Base-by-base conservation (phyloP, 2,113 vertebrate species). In the Ammodytes marinus region DNA sequence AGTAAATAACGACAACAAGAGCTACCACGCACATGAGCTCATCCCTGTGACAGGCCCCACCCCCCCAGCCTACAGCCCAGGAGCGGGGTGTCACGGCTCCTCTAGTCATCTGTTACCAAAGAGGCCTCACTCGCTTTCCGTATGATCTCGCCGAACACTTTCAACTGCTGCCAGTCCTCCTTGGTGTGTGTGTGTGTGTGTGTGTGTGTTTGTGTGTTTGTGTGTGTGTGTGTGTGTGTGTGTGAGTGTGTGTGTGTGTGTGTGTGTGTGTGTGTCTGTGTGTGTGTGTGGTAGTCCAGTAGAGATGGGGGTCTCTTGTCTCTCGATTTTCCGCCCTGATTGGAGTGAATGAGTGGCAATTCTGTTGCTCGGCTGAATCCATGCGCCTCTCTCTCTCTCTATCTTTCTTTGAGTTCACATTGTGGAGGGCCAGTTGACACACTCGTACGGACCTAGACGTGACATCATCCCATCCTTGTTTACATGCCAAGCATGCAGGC, bases 301-400 rank as follows among this genome's bases (percentile, higher is more conserved):
- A 71, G 77, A 87, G 82, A 78, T 57, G 68, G 79, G 76, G 87
- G 72, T 89, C 93, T 83, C 92, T 95, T 95, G 93, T 95, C 91
- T 93, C 77, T 79, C 83, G 83, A 95, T 96, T 95, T 96, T 96
- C 95, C 92, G 91, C 94, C 94, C 95, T 95, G 94, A 95, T 96
- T 95, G 94, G 89, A 94, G 67, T 94, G 92, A 95, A 95, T 93
- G 94, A 93, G 91, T 54, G 73, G 74, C 70, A 59, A 37, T 86
- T 94, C 81, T 94, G 87, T 93, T 86, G 76, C 92, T 74, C 92
- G 83, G 89, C 84, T 80, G 81, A 91, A 87, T 87, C 83, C 27
- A 27, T 27, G 27, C 2, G 27, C 84, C 71, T 76, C 54, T 70
- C 27, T 47, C 84, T 35, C 74, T 80, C 46, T 53, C 65, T 76